phyloP scores from a whole-genome alignment of 1,140 invertebrate species.

The Ganaspis sp. region DNA sequence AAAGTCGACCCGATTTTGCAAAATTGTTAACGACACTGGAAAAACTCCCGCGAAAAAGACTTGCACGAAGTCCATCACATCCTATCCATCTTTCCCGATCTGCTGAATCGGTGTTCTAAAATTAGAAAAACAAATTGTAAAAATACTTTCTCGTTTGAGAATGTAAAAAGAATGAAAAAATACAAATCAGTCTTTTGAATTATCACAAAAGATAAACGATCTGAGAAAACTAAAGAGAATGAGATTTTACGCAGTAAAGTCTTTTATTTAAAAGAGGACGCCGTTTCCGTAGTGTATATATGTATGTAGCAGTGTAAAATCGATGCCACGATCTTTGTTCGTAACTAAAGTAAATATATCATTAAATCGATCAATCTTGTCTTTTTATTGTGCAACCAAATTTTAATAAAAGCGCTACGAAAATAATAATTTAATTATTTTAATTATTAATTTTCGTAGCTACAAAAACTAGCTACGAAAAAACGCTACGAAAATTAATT shows the following conservation, averaged over 20 bases:
- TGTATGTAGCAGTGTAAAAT: slow-evolving; percentile 67
- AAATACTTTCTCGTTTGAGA: too few species aligned
- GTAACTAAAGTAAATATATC: slow-evolving; percentile 55
- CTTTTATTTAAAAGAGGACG: slow-evolving; percentile 67
- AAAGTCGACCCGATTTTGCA: slow-evolving; percentile 93
- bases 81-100: slow-evolving; percentile 95
- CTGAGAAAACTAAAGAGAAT: slow-evolving; percentile 27
- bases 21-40: slow-evolving; percentile 90
- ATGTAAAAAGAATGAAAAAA: slow-evolving; percentile 31
- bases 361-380: too few species aligned
- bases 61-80: slow-evolving; percentile 97
- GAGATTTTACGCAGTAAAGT: slow-evolving; percentile 15
- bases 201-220: background rate
- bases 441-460: too few species aligned
- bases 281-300: slow-evolving; percentile 73
- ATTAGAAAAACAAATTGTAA: background rate
- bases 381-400: too few species aligned
- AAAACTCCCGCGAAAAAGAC: slow-evolving; percentile 93
- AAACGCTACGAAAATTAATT: too few species aligned
- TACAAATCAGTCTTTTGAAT: too few species aligned
- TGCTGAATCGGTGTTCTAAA: slow-evolving; percentile 92
- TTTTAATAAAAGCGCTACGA: too few species aligned
- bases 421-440: too few species aligned
- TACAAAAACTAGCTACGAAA: too few species aligned
- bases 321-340: slow-evolving; percentile 66